Evolutionary conservation across 2,888 invertebrate genomes (phyloP), one percentile per base, ranked within the genome.

Genomic region (Polyommatus icarus): DNA sequence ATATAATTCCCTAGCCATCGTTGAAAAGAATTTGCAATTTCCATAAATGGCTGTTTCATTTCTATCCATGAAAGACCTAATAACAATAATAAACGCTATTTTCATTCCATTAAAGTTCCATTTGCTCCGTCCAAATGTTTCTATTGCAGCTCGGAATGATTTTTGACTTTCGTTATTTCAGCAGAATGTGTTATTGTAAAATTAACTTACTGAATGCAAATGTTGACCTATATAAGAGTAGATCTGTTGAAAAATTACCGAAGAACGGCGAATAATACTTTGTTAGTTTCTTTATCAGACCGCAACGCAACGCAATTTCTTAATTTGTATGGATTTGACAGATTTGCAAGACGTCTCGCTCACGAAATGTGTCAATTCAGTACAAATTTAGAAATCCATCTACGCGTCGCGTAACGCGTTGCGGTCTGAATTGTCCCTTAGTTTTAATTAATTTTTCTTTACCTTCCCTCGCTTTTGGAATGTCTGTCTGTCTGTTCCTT

Each of bases 11-110:
- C 67, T 15, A 29, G 67, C 18, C 67, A 67, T 46, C 46, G 73
- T 46, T 73, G 71, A 76, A 76, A 76, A 76, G 71, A 71, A 71
- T 67, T 76, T 29, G 50, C 76, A 71, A 76, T 76, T 50, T 76
- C 50, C 76, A 76, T 76, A 76, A 76, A 76, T 76, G 76, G 50
- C 50, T 18, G 40, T 76, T 76, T 67, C 76, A 76, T 76, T 76
- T 67, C 67, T 18, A 67, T 29, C 67, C 67, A 67, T 67, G 18
- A 61, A 32, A 67, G 29, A 67, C 5, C 29, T 32, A 29, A 32
- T 29, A 67, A 67, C 29, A 67, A 67, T 29, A 67, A 29, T 67
- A 32, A 67, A 67, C 29, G 67, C 32, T 67, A 67, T 67, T 67
- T 67, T 32, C 67, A 67, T 67, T 67, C 4, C 0, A 18, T 67